phyloP scores from a whole-genome alignment of 92 coral and sea anemone species.

The Ricordea florida region DNA sequence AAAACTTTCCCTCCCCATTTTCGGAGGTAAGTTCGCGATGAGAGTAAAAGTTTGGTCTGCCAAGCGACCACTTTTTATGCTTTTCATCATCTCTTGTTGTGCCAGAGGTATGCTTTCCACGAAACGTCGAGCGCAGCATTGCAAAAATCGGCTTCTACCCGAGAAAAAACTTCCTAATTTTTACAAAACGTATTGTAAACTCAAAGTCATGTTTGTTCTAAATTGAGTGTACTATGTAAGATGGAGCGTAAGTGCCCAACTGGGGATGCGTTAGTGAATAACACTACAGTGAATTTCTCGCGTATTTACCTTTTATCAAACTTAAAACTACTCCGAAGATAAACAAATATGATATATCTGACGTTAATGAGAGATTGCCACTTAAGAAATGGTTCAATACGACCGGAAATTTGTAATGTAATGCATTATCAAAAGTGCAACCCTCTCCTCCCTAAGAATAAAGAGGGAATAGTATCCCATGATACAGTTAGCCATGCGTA shows the following conservation, averaged over 20 bases:
- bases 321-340: too few relatives aligned
- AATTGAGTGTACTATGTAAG: not conserved
- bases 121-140: conserved; percentile 73
- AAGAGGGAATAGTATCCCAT: not conserved
- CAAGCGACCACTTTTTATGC: not conserved
- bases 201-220: not conserved
- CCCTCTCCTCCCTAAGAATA: not conserved
- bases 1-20: too few relatives aligned
- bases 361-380: not conserved
- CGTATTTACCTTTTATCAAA: too few relatives aligned
- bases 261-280: too few relatives aligned
- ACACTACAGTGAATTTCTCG: too few relatives aligned
- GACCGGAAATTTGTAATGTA: not conserved
- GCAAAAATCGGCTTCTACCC: not conserved
- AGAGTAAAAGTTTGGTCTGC: conserved; percentile 1
- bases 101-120: conserved; percentile 46
- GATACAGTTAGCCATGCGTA: conserved; percentile 3
- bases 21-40: not conserved
- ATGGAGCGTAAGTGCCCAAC: not conserved
- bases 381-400: not conserved
- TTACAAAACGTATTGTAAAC: not conserved
- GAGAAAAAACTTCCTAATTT: not conserved
- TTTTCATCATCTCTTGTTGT: conserved; percentile 8
- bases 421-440: not conserved
- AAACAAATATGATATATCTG: not conserved